phyloP scores from a whole-genome alignment of 2,113 vertebrate species.

The Parotia lawesii region DNA sequence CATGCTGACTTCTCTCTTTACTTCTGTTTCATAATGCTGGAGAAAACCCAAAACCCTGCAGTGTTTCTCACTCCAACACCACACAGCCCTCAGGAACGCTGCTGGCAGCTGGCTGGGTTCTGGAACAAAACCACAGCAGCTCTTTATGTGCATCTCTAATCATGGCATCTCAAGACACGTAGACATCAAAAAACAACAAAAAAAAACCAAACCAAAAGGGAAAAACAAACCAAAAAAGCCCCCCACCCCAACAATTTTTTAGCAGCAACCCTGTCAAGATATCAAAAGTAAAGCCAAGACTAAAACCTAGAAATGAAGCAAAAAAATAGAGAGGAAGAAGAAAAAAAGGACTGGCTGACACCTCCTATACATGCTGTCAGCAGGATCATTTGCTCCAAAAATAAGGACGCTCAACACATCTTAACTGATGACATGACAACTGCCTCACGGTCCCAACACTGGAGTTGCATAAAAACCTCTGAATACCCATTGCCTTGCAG shows the following conservation, averaged over 20 bases:
- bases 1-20: neutral
- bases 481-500: neutral
- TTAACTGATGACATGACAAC: neutral
- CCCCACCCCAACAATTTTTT: neutral
- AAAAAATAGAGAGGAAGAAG: neutral
- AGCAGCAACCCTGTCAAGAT: neutral
- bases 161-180: neutral
- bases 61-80: neutral
- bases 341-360: constrained; percentile 19
- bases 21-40: constrained; percentile 12
- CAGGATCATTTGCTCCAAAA: constrained; percentile 27
- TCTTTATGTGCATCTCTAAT: neutral
- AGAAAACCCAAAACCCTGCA: constrained; percentile 21
- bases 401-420: neutral
- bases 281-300: constrained; percentile 5
- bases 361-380: constrained; percentile 21
- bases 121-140: constrained; percentile 1
- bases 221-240: neutral
- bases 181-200: neutral
- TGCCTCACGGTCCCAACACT: neutral
- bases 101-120: neutral
- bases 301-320: neutral
- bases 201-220: neutral
- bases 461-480: neutral
- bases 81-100: constrained; percentile 17